Evolutionary conservation across 2,113 vertebrate genomes (phyloP).

Genomic region (Toxotes jaculatrix): DNA sequence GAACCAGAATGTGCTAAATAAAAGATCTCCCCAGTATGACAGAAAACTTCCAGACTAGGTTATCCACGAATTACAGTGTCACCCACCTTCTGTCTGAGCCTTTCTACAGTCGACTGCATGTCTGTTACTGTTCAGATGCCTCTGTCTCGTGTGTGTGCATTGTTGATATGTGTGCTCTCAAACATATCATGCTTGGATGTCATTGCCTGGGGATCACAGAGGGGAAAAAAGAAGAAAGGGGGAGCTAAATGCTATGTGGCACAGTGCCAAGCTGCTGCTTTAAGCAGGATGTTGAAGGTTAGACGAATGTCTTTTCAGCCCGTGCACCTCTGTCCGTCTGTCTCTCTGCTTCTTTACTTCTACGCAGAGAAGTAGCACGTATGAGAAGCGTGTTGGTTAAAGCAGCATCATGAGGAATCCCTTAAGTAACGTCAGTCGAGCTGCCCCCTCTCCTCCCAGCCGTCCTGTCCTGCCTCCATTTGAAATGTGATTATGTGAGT

Average conservation of each 20-base stretch:
- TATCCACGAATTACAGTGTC: slow-evolving; percentile 43
- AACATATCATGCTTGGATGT: slow-evolving; percentile 32
- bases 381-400: slow-evolving; percentile 54
- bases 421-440: slow-evolving; percentile 51
- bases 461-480: slow-evolving; percentile 49
- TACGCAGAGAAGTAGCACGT: slow-evolving; percentile 5
- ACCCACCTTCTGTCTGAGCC: slow-evolving; percentile 9
- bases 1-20: slow-evolving; percentile 44
- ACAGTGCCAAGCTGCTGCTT: slow-evolving; percentile 50
- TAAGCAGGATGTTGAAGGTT: slow-evolving; percentile 70
- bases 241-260: slow-evolving; percentile 44
- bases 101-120: not conserved
- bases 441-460: not conserved
- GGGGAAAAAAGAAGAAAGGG: not conserved
- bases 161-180: slow-evolving; percentile 34
- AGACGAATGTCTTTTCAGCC: slow-evolving; percentile 29
- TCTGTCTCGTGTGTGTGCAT: slow-evolving; percentile 30
- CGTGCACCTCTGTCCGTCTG: slow-evolving; percentile 2
- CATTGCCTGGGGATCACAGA: slow-evolving; percentile 45
- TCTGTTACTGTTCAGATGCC: slow-evolving; percentile 1
- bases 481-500: slow-evolving; percentile 57
- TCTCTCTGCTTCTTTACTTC: not conserved
- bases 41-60: slow-evolving; percentile 70
- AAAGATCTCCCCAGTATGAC: slow-evolving; percentile 44
- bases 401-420: slow-evolving; percentile 52